These are phyloP conservation scores for Andrena minutula DNA, from an alignment of 2,888 invertebrate genomes.

Conservation along the genomic window DNA sequence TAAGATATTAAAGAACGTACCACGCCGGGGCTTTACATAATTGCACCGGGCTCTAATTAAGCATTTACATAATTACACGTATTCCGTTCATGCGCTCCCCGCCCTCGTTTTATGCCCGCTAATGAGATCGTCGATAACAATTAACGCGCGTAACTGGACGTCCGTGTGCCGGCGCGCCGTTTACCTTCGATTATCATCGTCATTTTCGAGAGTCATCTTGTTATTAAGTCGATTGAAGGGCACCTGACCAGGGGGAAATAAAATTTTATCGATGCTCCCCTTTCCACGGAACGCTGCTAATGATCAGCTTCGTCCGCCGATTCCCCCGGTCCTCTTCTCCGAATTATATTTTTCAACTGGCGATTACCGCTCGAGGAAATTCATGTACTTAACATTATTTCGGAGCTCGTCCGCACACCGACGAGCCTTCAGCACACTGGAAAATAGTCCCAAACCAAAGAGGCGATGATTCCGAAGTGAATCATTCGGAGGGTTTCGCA, in stretches of 20 bases:
- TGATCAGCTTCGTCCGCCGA: constrained; percentile 13
- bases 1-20: constrained; percentile 67
- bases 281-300: constrained; percentile 30
- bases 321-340: neutral
- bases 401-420: no score
- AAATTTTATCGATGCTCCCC: constrained; percentile 40
- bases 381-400: no score
- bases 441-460: no score
- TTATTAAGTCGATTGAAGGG: constrained; percentile 43
- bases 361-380: neutral
- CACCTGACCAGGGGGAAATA: neutral
- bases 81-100: constrained; percentile 31
- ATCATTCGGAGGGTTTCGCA: no score
- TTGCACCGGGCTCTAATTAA: constrained; percentile 65
- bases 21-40: constrained; percentile 60
- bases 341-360: neutral
- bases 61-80: constrained; percentile 71
- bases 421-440: no score
- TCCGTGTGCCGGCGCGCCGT: constrained; percentile 21
- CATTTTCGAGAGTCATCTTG: constrained; percentile 48
- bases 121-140: constrained; percentile 73
- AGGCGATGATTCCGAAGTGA: no score
- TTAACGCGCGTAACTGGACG: constrained; percentile 51
- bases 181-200: constrained; percentile 43
- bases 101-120: constrained; percentile 54